Evolutionary conservation across 2,797 vertebrate genomes (phyloP).

Genomic region (Gila robusta): DNA sequence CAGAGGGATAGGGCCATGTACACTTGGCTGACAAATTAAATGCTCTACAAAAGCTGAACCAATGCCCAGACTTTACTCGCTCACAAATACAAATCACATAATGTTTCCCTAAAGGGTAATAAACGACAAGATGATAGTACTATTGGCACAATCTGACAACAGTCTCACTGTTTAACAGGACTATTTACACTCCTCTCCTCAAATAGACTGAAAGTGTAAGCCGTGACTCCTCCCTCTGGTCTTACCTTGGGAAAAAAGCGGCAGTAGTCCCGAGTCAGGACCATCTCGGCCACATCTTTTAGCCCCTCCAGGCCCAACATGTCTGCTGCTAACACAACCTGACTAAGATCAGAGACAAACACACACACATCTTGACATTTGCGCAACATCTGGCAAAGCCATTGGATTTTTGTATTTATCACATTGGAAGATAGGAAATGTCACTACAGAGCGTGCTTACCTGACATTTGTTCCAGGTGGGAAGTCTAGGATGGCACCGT

Average conservation of each 20-base stretch:
- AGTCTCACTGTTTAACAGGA: not conserved
- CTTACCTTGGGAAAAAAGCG: conserved; percentile 89
- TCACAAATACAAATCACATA: conserved; percentile 38
- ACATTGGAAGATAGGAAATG: not conserved
- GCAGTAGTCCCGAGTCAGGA: conserved; percentile 93
- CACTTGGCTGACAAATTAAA: conserved; percentile 14
- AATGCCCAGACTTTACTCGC: conserved; percentile 26
- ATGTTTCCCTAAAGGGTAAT: conserved; percentile 10
- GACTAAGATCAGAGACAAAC: conserved; percentile 73
- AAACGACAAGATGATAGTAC: not conserved
- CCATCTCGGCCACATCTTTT: conserved; percentile 89
- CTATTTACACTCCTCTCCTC: not conserved
- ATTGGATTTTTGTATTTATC: not conserved
- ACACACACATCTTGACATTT: conserved; percentile 44
- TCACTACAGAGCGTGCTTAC: conserved; percentile 73
- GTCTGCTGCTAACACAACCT: conserved; percentile 89
- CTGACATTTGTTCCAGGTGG: conserved; percentile 86
- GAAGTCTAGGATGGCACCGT: conserved; percentile 90
- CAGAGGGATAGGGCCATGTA: not conserved
- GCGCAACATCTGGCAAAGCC: conserved; percentile 3
- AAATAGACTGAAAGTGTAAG: not conserved
- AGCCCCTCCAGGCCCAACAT: conserved; percentile 94
- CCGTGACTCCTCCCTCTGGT: not conserved
- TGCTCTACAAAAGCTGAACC: conserved; percentile 26
- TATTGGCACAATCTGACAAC: not conserved